These are phyloP conservation scores for Drosophila virilis DNA, from an alignment of 1,140 invertebrate genomes.

Conservation along the genomic window DNA sequence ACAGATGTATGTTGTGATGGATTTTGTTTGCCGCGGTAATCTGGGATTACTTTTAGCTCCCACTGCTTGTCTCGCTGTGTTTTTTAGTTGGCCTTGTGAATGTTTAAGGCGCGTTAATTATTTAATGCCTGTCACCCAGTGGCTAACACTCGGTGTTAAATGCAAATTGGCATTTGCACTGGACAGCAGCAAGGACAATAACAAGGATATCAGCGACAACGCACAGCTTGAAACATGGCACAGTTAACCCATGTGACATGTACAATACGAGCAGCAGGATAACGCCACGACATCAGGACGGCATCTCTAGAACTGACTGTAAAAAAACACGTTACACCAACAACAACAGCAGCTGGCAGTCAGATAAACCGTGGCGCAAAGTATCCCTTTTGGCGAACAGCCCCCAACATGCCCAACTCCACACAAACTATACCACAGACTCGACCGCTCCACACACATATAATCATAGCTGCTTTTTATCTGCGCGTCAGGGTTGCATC, in stretches of 20 bases:
- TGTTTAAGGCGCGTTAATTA: conserved; percentile 68
- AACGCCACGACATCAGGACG: conserved; percentile 17
- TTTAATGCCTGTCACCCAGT: conserved; percentile 79
- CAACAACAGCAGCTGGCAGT: conserved; percentile 4
- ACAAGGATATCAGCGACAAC: conserved; percentile 43
- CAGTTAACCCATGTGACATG: conserved; percentile 36
- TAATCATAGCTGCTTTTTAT: conserved; percentile 27
- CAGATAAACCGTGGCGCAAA: conserved; percentile 10
- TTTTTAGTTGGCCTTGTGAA: conserved; percentile 46
- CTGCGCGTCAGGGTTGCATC: conserved; percentile 36
- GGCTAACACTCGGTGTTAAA: conserved; percentile 74
- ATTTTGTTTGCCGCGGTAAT: conserved; percentile 47
- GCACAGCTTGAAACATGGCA: conserved; percentile 41
- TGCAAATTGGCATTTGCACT: conserved; percentile 72
- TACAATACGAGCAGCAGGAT: conserved; percentile 32
- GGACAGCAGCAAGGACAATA: conserved; percentile 39
- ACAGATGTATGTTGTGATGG: conserved; percentile 69
- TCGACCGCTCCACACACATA: conserved; percentile 13
- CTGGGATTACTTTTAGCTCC: conserved; percentile 57
- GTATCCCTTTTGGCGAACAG: conserved; percentile 17
- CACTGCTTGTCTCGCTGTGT: not conserved
- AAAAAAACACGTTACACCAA: conserved; percentile 11
- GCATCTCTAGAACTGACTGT: conserved; percentile 32
- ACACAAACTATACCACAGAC: conserved; percentile 17
- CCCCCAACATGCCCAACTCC: not conserved